These are phyloP conservation scores for Turritopsis dohrnii DNA, from an alignment of 30 jellyfish, hydroid and myxozoan species.

Conservation along the genomic window DNA sequence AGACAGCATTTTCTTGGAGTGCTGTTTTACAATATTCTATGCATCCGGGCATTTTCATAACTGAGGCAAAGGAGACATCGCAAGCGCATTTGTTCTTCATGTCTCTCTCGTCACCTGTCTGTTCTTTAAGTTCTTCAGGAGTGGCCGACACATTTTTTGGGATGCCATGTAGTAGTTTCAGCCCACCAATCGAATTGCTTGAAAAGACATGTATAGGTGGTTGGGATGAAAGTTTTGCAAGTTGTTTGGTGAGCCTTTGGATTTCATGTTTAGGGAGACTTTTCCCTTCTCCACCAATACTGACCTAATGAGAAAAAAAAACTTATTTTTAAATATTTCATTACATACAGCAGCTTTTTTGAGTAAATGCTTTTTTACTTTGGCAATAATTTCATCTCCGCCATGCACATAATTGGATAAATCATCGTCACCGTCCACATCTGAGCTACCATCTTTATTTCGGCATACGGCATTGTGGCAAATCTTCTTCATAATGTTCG, in stretches of 20 bases:
- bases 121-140: not conserved
- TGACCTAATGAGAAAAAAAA: not conserved
- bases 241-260: not conserved
- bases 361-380: not conserved
- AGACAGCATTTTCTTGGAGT: not conserved
- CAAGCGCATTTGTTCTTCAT: slow-evolving; percentile 14
- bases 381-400: slow-evolving; percentile 39
- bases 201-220: not conserved
- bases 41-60: slow-evolving; percentile 27
- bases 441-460: slow-evolving; percentile 15
- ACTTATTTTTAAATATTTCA: too few relatives aligned
- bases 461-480: slow-evolving; percentile 31
- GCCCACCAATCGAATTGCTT: not conserved
- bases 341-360: not conserved
- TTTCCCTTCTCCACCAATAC: slow-evolving; percentile 5
- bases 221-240: not conserved
- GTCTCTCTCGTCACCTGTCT: not conserved
- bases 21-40: slow-evolving; percentile 20
- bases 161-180: not conserved
- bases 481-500: slow-evolving; percentile 20
- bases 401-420: slow-evolving; percentile 24
- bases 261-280: not conserved
- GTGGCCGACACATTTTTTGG: slow-evolving; percentile 1
- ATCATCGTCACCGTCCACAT: slow-evolving; percentile 8
- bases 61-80: not conserved